Evolutionary conservation across 2,797 vertebrate genomes (phyloP).

Genomic region (Pangasius mekongensis): DNA sequence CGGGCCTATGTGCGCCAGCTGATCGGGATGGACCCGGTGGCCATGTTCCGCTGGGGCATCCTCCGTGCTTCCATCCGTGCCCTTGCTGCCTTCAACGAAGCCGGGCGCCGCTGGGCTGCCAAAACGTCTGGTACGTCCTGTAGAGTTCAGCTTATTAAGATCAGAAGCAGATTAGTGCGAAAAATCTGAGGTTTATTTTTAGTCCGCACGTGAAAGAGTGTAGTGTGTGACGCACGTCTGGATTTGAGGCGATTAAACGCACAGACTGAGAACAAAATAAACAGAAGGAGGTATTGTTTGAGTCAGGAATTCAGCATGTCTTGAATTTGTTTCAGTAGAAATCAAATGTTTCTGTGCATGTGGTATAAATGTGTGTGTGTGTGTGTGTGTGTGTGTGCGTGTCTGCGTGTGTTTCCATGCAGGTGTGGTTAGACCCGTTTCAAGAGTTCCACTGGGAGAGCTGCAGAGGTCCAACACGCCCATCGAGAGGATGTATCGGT

Average conservation of each 20-base stretch:
- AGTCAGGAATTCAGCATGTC: constrained; percentile 18
- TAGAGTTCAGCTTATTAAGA: neutral
- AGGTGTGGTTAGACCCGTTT: constrained; percentile 82
- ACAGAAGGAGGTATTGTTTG: constrained; percentile 40
- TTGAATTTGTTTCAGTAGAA: constrained; percentile 21
- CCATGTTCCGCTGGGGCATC: constrained; percentile 96
- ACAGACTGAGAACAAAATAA: neutral
- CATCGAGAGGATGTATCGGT: constrained; percentile 92
- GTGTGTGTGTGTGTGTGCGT: neutral
- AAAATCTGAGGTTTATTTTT: constrained; percentile 36
- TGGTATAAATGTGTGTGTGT: constrained; percentile 28
- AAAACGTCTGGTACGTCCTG: constrained; percentile 78
- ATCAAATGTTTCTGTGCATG: constrained; percentile 17
- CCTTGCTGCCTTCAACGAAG: constrained; percentile 89
- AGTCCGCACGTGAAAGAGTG: constrained; percentile 23
- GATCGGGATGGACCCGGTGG: constrained; percentile 95
- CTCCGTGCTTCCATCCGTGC: constrained; percentile 86
- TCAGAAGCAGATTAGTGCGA: constrained; percentile 22
- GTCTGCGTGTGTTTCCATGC: constrained; percentile 30
- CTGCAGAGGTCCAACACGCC: constrained; percentile 82
- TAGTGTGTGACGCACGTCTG: constrained; percentile 55
- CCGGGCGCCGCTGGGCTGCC: constrained; percentile 82
- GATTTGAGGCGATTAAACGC: constrained; percentile 57
- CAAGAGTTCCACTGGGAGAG: constrained; percentile 84
- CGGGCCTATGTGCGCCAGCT: constrained; percentile 90